Percentiles rank a stretch among this genome's conserved stretches.
Conservation (phyloP, 2,113 vertebrate genomes). For the Chloroceryle aenea region DNA sequence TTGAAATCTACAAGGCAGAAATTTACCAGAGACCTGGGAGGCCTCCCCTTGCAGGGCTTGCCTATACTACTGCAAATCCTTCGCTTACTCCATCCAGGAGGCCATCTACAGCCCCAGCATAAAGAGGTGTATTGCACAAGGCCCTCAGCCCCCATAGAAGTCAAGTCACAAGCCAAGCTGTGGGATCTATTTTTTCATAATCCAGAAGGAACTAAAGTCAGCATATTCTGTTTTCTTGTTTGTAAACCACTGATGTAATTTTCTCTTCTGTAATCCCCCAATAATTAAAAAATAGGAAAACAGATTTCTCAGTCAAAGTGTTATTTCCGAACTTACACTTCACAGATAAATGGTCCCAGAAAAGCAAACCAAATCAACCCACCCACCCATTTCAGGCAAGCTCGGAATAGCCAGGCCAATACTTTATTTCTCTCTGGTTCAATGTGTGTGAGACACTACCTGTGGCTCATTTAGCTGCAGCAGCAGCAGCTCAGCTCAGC, state of each 20-base stretch:
- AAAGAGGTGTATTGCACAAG: background rate
- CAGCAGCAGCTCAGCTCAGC: background rate
- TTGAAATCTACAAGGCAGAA: background rate
- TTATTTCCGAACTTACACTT: background rate
- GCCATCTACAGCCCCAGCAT: background rate
- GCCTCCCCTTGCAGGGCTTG: background rate
- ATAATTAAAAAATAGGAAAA: background rate
- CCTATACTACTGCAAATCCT: background rate
- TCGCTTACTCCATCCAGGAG: background rate
- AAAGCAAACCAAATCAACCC: background rate
- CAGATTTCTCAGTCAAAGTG: background rate
- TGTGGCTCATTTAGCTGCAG: background rate
- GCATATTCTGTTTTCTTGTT: background rate
- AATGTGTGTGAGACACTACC: background rate
- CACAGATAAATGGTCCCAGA: background rate
- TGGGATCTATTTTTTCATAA: background rate
- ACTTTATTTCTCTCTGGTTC: background rate
- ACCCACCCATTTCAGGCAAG: background rate
- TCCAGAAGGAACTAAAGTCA: background rate
- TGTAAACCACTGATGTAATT: background rate
- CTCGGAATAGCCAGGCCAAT: background rate
- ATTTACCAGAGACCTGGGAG: background rate
- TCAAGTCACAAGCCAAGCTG: background rate
- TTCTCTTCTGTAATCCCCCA: accelerated
- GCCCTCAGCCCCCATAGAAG: background rate